Base-by-base conservation (phyloP, 2,888 invertebrate genomes). In the Oscheius sp. region DNA sequence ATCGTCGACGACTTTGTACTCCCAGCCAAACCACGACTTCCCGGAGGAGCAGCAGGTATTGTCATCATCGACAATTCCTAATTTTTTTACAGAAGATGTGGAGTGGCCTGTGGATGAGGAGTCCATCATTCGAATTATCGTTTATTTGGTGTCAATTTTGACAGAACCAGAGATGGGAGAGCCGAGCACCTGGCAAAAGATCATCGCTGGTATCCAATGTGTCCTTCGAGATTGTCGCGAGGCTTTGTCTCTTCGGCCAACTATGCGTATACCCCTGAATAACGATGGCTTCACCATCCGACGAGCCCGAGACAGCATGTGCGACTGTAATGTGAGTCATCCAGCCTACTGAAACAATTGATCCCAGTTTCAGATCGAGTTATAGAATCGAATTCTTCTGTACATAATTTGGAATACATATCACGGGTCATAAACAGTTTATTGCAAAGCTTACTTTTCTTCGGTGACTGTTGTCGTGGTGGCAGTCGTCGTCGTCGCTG, bases 221-320 rank as follows among this genome's bases (percentile, higher is more conserved):
- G 66, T 66, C 12, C 66, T 66, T 1, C 46, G 66, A 12, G 66
- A 66, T 29, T 66, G 66, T 27, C 25, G 66, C 23, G 52, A 66
- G 18, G 66, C 66, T 18, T 35, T 66, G n/a, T 49, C 66, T 7
- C 52, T 66, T n/a, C 66, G 66, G 18, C 66, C 66, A 52, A 66
- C 52, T 1, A n/a, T 18, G 1, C 21, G 66, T 18, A 16, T 29
- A 13, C 29, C 52, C 16, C 21, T 66, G 9, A 27, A 66, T 9
- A 52, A 66, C 7, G 49, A 52, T 9, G 27, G 66, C 13, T 66
- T 66, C 29, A 52, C 52, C 25, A 66, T 66, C 52, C 25, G 66
- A 13, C 18, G 35, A 52, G 66, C 66, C 12, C 25, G 66, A 18
- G 66, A 66, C 6, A 66, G 66, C 21, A 49, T 52, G n/a, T 66